phyloP scores from a whole-genome alignment of 1,140 invertebrate genomes.

The Rhyacophila brunnea region DNA sequence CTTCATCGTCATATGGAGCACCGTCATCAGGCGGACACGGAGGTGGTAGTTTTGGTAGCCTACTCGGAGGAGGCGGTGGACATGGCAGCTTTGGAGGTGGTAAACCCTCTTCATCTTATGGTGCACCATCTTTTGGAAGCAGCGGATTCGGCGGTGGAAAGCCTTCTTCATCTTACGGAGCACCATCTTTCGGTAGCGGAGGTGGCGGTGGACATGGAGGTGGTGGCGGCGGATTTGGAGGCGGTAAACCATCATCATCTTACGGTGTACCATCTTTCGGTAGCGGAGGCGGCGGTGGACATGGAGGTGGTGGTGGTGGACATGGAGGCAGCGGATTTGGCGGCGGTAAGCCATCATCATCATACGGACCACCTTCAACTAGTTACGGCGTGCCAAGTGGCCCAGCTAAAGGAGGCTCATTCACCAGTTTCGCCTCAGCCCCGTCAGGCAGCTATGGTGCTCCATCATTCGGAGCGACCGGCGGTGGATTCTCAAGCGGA shows the following conservation, averaged over 20 bases:
- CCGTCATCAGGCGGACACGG: conserved; percentile 37
- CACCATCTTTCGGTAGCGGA: conserved; percentile 44
- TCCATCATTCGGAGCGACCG: conserved; percentile 30
- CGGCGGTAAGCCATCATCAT: conserved; percentile 35
- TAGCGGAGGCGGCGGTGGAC: conserved; percentile 24
- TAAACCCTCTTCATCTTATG: conserved; percentile 27
- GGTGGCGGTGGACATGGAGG: conserved; percentile 20
- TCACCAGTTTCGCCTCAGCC: conserved; percentile 31
- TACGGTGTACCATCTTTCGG: conserved; percentile 46
- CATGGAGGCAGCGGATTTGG: conserved; percentile 36
- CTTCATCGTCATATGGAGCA: conserved; percentile 37
- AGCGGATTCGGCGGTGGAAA: conserved; percentile 34
- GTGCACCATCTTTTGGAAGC: conserved; percentile 34
- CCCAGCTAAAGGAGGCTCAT: conserved; percentile 28
- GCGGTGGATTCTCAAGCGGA: conserved; percentile 34
- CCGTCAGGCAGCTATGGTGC: conserved; percentile 38
- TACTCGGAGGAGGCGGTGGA: conserved; percentile 27
- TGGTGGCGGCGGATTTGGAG: conserved; percentile 17
- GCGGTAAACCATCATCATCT: conserved; percentile 26
- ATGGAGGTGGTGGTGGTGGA: conserved; percentile 24
- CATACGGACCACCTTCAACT: conserved; percentile 36
- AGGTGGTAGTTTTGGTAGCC: conserved; percentile 38
- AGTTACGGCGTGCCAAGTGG: conserved; percentile 40
- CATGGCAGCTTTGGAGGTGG: conserved; percentile 28
- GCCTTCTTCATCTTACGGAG: conserved; percentile 36